Conservation (phyloP, 2,113 vertebrate genomes). For the sheep (Ovis aries) region DNA sequence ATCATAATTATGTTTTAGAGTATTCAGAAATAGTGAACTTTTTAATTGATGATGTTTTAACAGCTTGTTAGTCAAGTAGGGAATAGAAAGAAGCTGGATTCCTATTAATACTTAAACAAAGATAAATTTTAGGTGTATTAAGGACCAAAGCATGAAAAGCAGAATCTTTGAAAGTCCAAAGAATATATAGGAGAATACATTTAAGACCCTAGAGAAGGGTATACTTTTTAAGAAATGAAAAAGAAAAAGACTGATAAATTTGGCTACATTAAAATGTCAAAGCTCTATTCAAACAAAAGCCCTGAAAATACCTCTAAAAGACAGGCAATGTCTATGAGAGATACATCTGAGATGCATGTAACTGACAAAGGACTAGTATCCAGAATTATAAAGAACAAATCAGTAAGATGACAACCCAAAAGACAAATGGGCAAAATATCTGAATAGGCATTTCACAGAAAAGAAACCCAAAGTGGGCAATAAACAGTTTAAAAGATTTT, state of each 20-base stretch:
- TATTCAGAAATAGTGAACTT: neutral
- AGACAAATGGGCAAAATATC: neutral
- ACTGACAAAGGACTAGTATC: neutral
- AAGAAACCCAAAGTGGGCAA: neutral
- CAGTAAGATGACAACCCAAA: neutral
- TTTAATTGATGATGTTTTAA: neutral
- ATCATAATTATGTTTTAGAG: neutral
- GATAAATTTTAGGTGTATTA: neutral
- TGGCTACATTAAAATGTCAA: neutral
- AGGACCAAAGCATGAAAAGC: neutral
- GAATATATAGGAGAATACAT: neutral
- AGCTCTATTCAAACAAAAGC: neutral
- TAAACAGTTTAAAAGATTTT: neutral
- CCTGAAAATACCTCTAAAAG: neutral
- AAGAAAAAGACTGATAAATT: neutral
- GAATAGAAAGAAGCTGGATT: neutral
- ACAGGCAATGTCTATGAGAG: neutral
- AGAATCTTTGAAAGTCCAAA: neutral
- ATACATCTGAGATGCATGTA: neutral
- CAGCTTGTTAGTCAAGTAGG: neutral
- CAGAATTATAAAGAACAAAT: neutral
- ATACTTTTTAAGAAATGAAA: constrained; percentile 7
- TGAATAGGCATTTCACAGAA: neutral
- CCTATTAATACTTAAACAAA: neutral
- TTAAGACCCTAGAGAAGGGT: neutral